These are phyloP conservation scores for Perccottus glenii DNA, from an alignment of 2,113 vertebrate species.

Conservation along the genomic window DNA sequence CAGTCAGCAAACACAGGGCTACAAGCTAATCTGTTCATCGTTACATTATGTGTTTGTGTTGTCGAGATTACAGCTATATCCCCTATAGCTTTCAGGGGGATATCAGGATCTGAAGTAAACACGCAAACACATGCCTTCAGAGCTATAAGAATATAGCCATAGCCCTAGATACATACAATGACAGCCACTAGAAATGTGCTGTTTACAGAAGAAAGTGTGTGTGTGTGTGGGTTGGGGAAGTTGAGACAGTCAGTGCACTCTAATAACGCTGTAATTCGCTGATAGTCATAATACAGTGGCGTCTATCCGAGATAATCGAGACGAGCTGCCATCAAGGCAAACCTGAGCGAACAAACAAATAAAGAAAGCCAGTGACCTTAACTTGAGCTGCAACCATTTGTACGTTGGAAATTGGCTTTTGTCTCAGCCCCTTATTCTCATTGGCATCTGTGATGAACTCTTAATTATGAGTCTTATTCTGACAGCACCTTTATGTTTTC, in stretches of 20 bases:
- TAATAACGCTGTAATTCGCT: constrained; percentile 20
- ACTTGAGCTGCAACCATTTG: not conserved
- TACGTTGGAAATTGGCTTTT: not conserved
- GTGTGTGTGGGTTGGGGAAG: constrained; percentile 22
- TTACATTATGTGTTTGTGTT: constrained; percentile 68
- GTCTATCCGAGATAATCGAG: constrained; percentile 12
- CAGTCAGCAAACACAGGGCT: constrained; percentile 62
- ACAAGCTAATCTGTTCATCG: constrained; percentile 66
- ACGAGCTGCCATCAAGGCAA: not conserved
- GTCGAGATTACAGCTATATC: constrained; percentile 61
- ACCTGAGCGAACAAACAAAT: not conserved
- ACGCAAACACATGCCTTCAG: constrained; percentile 31
- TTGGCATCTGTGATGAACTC: not conserved
- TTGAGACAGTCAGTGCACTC: constrained; percentile 30
- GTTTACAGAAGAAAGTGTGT: constrained; percentile 25
- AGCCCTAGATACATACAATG: constrained; percentile 5
- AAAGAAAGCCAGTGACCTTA: constrained; percentile 1
- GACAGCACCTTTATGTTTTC: not conserved
- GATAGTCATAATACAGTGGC: constrained; percentile 4
- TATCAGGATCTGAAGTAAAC: constrained; percentile 51
- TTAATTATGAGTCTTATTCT: not conserved
- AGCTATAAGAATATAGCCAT: constrained; percentile 1
- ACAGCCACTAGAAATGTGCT: constrained; percentile 33
- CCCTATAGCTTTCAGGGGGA: constrained; percentile 53
- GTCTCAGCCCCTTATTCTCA: not conserved